A percentile compares a stretch with the other conserved stretches of the same genome.
Conservation (phyloP, 2,113 vertebrate species). For the Eurystomus gularis region DNA sequence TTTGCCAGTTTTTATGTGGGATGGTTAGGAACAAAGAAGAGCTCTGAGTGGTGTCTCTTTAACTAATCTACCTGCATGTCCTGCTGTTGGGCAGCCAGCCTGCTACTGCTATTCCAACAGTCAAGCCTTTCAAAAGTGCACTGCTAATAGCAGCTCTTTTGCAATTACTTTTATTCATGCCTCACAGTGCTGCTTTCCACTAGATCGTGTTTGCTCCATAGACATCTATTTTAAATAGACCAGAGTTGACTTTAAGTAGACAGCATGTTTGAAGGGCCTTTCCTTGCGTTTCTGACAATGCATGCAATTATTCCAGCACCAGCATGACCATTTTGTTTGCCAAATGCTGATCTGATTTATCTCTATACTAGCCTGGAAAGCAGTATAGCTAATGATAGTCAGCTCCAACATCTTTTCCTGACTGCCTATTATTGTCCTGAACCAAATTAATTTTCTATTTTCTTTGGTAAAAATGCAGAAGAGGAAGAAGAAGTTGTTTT, state of each 20-base stretch:
- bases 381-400: neutral
- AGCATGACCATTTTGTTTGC: neutral
- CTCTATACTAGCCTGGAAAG: neutral
- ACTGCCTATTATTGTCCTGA: neutral
- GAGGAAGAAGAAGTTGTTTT: neutral
- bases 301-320: neutral
- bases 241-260: neutral
- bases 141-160: neutral
- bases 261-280: neutral
- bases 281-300: neutral
- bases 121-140: neutral
- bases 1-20: neutral
- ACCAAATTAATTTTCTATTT: constrained; percentile 3
- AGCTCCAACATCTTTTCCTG: neutral
- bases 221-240: neutral
- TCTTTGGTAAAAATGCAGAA: constrained; percentile 13
- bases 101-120: neutral
- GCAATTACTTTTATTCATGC: neutral
- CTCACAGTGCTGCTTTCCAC: neutral
- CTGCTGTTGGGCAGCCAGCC: neutral
- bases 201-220: neutral
- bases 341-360: neutral
- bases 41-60: neutral
- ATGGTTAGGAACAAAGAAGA: neutral
- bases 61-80: neutral